phyloP scores from a whole-genome alignment of 2,888 invertebrate species.

The Strigamia transsilvanica region DNA sequence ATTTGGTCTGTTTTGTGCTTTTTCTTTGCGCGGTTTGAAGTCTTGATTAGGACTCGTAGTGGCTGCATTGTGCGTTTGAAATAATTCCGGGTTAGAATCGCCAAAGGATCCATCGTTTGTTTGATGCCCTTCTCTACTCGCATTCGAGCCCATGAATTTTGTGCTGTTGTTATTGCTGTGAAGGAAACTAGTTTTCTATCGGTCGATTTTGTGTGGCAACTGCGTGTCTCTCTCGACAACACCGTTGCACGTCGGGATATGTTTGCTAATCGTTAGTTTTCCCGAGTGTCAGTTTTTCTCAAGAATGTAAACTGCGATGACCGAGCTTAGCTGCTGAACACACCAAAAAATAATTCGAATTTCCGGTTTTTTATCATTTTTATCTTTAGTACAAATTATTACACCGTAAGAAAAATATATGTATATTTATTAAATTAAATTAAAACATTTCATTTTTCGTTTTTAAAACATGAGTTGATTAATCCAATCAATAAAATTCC shows the following conservation, averaged over 20 bases:
- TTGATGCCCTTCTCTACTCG: background rate
- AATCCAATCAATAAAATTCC: background rate
- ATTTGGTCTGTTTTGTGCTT: background rate
- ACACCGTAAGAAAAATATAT: background rate
- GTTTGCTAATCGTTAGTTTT: background rate
- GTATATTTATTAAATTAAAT: background rate
- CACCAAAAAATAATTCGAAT: no score
- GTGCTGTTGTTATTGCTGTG: background rate
- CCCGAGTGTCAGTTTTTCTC: background rate
- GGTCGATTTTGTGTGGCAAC: background rate
- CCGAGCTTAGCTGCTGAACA: no score
- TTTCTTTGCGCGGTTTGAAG: background rate
- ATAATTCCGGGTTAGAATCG: background rate
- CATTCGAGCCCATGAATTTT: constrained; percentile 5
- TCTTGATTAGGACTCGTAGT: background rate
- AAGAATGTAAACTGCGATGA: no score
- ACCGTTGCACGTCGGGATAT: background rate
- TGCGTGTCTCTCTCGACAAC: background rate
- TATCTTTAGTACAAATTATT: no score
- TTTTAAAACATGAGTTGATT: background rate
- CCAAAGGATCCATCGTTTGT: background rate
- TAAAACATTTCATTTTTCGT: background rate
- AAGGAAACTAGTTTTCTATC: background rate
- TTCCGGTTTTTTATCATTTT: no score
- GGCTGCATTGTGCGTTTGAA: background rate